Base-by-base conservation (phyloP, 1,140 invertebrate genomes). In the Diorhabda sublineata region DNA sequence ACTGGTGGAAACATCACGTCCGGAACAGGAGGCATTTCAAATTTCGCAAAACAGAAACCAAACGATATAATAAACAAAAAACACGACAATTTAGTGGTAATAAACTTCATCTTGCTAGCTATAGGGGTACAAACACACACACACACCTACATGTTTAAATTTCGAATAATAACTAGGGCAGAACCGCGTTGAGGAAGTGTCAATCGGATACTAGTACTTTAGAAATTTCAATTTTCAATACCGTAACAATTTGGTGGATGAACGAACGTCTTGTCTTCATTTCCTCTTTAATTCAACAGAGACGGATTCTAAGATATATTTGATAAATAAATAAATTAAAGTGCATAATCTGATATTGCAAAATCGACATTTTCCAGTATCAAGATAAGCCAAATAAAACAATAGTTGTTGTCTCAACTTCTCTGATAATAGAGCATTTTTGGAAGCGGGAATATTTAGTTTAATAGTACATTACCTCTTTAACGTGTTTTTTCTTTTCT, bases 1-100 rank as follows among this genome's bases (percentile, higher is more conserved):
- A 84, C 69, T 6, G 81, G 79, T 45, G 82, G 82, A 75, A 81
- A 77, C 8, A 82, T 43, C 3, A 81, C 74, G 61, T 81, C 79
- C 5, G 83, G 82, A 47, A 84, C 78, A 64, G 76, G 70, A 11
- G 82, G 81, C 62, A 83, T 69, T 56, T 79, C 64, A 66, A 75
- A 76, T 61, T 76, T 67, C 42, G 73, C 61, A 45, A 26, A 59
- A 42, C 45, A 59, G 61, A n/a, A 52, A 2, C 57, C 26, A 44
- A 67, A 42, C 44, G 26, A 67, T 8, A 43, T 58, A 6, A 67
- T 45, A 52, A 65, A 42, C 45, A 65, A 57, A 67, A 59, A 11
- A 43, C 59, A 45, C 45, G n/a, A 60, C 42, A n/a, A 47, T 43
- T 9, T 26, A 52, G 47, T 8, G n/a, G n/a, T n/a, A 6, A n/a